Evolutionary conservation across 2,888 invertebrate genomes (phyloP).

Genomic region (Calameuta filiformis): DNA sequence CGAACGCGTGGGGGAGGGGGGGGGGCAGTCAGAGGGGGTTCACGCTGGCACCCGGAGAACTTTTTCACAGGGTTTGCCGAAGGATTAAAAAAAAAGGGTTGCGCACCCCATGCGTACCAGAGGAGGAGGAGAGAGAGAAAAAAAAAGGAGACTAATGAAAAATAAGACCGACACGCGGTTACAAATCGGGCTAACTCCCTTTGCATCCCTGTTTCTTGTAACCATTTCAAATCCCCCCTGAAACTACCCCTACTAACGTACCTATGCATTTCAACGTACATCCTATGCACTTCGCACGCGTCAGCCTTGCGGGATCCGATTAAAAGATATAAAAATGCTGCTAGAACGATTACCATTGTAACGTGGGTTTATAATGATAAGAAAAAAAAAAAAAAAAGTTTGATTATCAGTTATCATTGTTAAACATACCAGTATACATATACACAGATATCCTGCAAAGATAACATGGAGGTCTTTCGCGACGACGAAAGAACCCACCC

Average conservation of each 20-base stretch:
- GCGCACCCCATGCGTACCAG: background rate
- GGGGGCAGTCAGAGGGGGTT: background rate
- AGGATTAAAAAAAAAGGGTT: background rate
- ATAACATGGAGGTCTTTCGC: background rate
- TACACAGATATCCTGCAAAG: too few relatives aligned
- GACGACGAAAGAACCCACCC: background rate
- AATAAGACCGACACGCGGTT: constrained; percentile 7
- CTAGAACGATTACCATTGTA: background rate
- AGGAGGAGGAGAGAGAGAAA: background rate
- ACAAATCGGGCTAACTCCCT: constrained; percentile 10
- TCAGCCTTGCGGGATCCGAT: background rate
- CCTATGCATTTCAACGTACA: background rate
- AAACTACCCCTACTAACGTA: background rate
- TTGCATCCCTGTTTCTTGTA: constrained; percentile 6
- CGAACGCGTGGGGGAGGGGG: background rate
- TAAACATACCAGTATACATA: too few relatives aligned
- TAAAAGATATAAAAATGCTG: background rate
- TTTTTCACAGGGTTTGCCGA: background rate
- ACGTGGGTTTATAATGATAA: background rate
- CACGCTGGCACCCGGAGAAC: background rate
- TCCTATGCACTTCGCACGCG: background rate
- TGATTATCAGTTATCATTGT: background rate
- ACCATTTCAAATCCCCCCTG: background rate
- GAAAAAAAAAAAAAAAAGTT: background rate
- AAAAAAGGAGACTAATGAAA: constrained; percentile 3